A percentile compares a stretch with the other conserved stretches of the same genome.
These are phyloP conservation scores for Trissoscelio sp. DNA, from an alignment of 2,888 invertebrate species.

Conservation along the genomic window DNA sequence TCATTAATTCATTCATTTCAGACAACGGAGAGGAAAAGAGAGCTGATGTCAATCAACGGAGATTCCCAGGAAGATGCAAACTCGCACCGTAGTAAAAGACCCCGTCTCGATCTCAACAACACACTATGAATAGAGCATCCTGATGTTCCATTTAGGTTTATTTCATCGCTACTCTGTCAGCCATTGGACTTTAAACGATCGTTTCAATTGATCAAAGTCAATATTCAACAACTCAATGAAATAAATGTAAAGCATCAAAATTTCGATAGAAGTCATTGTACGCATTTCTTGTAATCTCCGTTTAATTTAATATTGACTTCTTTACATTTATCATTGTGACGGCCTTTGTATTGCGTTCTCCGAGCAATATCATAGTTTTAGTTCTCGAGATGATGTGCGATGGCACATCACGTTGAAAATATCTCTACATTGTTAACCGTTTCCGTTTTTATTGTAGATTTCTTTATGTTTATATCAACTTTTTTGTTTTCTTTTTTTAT, in stretches of 20 bases:
- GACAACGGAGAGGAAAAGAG: constrained; percentile 87
- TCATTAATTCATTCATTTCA: constrained; percentile 80
- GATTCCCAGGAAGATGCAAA: constrained; percentile 86
- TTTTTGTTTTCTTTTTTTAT: too few species aligned
- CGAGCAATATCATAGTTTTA: too few species aligned
- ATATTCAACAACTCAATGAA: constrained; percentile 11
- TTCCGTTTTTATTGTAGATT: too few species aligned
- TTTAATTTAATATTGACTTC: too few species aligned
- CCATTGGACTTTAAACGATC: constrained; percentile 9
- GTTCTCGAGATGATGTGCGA: too few species aligned
- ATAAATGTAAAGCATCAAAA: background rate
- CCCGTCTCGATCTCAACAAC: constrained; percentile 84
- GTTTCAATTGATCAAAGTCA: constrained; percentile 20
- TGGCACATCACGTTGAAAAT: too few species aligned
- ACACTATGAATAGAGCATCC: constrained; percentile 74
- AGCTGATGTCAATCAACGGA: constrained; percentile 83
- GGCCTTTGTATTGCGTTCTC: too few species aligned
- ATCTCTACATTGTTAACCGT: too few species aligned
- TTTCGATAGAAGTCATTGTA: constrained; percentile 2
- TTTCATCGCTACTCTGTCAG: background rate
- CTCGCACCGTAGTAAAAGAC: constrained; percentile 86
- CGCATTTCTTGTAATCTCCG: background rate
- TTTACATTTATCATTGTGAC: too few species aligned
- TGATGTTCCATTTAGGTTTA: constrained; percentile 50
- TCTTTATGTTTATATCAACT: too few species aligned